Percentiles rank a stretch among this genome's conserved stretches.
Evolutionary conservation across 2,797 vertebrate species (phyloP).

Genomic region (Acanthurus tractus): DNA sequence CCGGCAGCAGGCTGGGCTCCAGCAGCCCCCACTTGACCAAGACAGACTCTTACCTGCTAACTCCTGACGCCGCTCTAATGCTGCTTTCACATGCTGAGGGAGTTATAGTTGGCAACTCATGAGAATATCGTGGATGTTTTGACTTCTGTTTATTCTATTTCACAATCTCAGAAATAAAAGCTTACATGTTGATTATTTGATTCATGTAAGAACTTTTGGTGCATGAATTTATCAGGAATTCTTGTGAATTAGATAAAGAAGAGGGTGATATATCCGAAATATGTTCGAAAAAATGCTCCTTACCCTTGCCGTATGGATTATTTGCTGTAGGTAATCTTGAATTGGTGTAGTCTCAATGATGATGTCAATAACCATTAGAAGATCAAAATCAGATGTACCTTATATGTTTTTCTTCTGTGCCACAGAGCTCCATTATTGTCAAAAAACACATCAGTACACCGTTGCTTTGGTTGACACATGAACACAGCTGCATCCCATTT

Average conservation of each 20-base stretch:
- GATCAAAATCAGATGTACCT: no score
- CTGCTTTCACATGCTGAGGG: constrained; percentile 27
- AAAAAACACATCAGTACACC: neutral
- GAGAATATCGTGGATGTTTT: neutral
- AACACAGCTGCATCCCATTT: no score
- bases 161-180: neutral
- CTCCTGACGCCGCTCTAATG: neutral
- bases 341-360: neutral
- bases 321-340: neutral
- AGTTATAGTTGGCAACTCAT: neutral
- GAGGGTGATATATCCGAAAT: no score
- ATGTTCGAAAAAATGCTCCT: neutral
- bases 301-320: neutral
- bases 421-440: neutral
- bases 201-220: neutral
- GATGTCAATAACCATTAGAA: no score
- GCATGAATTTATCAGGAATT: no score
- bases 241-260: neutral
- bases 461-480: no score
- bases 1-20: constrained; percentile 15
- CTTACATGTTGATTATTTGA: neutral
- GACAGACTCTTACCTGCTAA: constrained; percentile 42
- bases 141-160: neutral
- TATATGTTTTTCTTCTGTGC: no score
- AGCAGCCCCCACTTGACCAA: constrained; percentile 33